These are phyloP conservation scores for Yoshiicerus persimilis DNA, from an alignment of 1,140 invertebrate species.

Conservation along the genomic window DNA sequence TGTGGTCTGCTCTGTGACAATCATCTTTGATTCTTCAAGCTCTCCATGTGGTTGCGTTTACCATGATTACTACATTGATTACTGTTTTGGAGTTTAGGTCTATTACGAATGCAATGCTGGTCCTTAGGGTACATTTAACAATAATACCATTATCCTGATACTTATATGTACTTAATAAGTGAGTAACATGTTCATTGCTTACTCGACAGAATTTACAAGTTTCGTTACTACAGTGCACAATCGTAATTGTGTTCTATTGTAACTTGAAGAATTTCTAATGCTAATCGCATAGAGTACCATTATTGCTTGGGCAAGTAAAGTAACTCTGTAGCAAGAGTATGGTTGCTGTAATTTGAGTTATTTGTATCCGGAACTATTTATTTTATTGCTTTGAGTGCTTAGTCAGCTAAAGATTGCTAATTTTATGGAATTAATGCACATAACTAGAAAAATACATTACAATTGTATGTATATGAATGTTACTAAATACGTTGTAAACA, in stretches of 20 bases:
- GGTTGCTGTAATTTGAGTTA: background rate
- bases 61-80: background rate
- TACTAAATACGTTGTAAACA: background rate
- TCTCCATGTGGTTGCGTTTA: slow-evolving; percentile 16
- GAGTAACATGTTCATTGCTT: background rate
- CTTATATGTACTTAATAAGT: background rate
- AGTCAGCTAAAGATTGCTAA: background rate
- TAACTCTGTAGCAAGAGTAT: no score
- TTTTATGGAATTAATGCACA: no score
- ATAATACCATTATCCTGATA: background rate
- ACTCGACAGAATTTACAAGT: background rate
- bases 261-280: background rate
- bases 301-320: no score
- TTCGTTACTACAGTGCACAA: background rate
- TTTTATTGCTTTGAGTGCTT: background rate
- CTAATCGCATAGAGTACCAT: background rate
- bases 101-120: background rate
- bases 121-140: background rate
- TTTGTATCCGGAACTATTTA: background rate
- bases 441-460: no score
- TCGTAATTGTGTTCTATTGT: background rate
- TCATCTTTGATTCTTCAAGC: slow-evolving; percentile 19
- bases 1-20: slow-evolving; percentile 15
- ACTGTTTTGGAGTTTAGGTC: background rate
- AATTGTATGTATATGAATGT: no score